A percentile compares a stretch with the other conserved stretches of the same genome.
Conservation (phyloP, 2,888 invertebrate genomes). For the Megaustenia siamemsis region DNA sequence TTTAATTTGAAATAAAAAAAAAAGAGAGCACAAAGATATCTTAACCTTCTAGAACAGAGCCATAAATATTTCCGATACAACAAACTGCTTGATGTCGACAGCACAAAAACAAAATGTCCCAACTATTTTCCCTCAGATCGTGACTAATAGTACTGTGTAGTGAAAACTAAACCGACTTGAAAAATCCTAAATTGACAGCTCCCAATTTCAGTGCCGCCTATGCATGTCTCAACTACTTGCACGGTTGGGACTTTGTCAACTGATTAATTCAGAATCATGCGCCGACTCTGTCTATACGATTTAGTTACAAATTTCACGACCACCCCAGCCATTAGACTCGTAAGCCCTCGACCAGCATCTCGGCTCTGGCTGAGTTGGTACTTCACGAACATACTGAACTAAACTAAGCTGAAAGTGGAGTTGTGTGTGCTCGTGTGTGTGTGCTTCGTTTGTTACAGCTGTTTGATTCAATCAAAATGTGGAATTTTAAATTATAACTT, state of each 20-base stretch:
- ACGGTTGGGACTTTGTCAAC: background rate
- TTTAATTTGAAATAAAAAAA: too few relatives aligned
- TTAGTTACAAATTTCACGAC: constrained; percentile 55
- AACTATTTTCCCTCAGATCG: too few relatives aligned
- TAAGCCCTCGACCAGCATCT: background rate
- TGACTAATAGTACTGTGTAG: too few relatives aligned
- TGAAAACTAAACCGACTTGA: too few relatives aligned
- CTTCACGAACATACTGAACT: background rate
- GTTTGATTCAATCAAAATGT: too few relatives aligned
- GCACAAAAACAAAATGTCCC: too few relatives aligned
- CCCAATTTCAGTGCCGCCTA: constrained; percentile 15
- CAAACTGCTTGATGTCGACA: too few relatives aligned
- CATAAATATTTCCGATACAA: too few relatives aligned
- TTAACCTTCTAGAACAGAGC: too few relatives aligned
- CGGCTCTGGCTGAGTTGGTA: background rate
- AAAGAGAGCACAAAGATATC: too few relatives aligned
- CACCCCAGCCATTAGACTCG: background rate
- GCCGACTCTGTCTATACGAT: constrained; percentile 55
- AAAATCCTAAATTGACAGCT: too few relatives aligned
- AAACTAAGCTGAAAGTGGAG: background rate
- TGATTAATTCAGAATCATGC: constrained; percentile 56
- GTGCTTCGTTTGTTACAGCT: background rate
- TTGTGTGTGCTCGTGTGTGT: background rate
- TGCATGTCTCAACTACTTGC: background rate
- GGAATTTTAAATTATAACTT: too few relatives aligned